Evolutionary conservation across 2,113 vertebrate genomes (phyloP).

Genomic region (Turdus rufiventris): DNA sequence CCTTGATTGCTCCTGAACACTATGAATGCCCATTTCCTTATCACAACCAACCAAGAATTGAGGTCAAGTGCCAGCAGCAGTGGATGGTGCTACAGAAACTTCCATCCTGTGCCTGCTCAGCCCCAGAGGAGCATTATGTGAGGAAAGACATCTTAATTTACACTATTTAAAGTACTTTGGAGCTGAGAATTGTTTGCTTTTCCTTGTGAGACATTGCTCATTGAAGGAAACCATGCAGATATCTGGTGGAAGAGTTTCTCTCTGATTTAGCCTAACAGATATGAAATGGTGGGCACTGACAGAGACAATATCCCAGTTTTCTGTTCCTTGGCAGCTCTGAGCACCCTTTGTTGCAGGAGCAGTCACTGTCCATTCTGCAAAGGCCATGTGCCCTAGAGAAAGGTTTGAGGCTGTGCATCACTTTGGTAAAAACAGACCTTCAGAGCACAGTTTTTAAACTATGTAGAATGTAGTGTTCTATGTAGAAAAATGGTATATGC

Average conservation of each 20-base stretch:
- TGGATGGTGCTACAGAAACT: neutral
- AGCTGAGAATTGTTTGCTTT: neutral
- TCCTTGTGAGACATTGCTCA: neutral
- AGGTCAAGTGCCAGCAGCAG: neutral
- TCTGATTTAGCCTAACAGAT: neutral
- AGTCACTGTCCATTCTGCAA: neutral
- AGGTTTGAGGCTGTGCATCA: neutral
- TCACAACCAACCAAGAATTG: neutral
- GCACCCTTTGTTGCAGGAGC: neutral
- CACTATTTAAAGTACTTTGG: neutral
- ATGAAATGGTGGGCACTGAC: neutral
- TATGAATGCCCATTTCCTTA: neutral
- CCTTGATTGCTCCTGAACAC: neutral
- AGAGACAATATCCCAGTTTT: neutral
- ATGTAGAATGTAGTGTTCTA: accelerated
- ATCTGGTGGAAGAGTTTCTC: neutral
- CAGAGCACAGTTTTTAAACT: neutral
- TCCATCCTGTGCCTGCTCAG: neutral
- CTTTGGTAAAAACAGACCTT: neutral
- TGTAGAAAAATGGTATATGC: neutral
- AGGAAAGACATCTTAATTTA: neutral
- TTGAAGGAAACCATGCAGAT: neutral
- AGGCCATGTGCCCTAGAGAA: neutral
- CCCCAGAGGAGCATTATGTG: neutral
- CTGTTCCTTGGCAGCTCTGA: accelerated